phyloP scores from a whole-genome alignment of 2,113 vertebrate species.

The Nibea albiflora region DNA sequence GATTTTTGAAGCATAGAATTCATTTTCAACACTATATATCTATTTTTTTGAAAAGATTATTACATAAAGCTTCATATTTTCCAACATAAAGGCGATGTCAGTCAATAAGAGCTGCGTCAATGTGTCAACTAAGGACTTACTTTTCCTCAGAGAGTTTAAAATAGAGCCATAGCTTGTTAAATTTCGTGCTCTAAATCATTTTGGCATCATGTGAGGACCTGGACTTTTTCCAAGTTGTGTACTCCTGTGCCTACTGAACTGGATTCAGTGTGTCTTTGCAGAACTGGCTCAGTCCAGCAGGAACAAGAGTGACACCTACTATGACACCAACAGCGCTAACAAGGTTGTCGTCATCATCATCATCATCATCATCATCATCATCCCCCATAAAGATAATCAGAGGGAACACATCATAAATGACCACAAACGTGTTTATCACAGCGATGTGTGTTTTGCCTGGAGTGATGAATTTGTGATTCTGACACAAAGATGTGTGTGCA shows the following conservation, averaged over 20 bases:
- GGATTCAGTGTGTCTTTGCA: conserved; percentile 82
- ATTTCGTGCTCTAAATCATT: conserved; percentile 29
- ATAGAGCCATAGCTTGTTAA: conserved; percentile 19
- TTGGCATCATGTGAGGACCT: conserved; percentile 5
- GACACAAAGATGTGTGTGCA: conserved; percentile 4
- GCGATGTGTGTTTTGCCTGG: conserved; percentile 1
- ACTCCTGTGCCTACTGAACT: conserved; percentile 85
- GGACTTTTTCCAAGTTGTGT: conserved; percentile 51
- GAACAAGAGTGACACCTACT: conserved; percentile 80
- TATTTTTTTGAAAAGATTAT: background rate
- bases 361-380: background rate
- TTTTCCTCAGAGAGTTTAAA: conserved; percentile 24
- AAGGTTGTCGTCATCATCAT: background rate
- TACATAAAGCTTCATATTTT: background rate
- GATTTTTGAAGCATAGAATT: conserved; percentile 7
- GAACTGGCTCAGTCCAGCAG: conserved; percentile 86
- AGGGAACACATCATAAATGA: background rate
- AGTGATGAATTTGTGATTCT: conserved; percentile 5
- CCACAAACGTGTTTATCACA: conserved; percentile 27
- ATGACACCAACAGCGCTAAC: conserved; percentile 15
- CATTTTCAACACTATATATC: background rate
- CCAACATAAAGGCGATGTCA: background rate
- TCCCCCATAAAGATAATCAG: conserved; percentile 7
- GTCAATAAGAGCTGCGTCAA: background rate
- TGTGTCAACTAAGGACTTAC: background rate